A percentile compares a stretch with the other conserved stretches of the same genome.
These are phyloP conservation scores for Papilio polyxenes DNA, from an alignment of 1,140 invertebrate genomes.

Conservation along the genomic window DNA sequence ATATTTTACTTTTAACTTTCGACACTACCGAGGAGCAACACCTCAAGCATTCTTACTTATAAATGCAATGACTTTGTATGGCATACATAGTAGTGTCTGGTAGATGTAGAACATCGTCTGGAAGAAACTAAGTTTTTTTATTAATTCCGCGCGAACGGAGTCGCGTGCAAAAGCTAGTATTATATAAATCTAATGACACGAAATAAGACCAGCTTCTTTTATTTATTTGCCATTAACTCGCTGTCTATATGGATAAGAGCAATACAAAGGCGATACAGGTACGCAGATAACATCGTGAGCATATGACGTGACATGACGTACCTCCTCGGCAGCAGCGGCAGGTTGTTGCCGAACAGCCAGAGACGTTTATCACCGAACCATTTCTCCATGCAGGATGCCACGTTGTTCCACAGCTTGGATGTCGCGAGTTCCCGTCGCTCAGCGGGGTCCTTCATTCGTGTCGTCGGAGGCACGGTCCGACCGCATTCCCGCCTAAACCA, in stretches of 20 bases:
- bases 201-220: background rate
- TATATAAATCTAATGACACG: background rate
- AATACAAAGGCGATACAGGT: background rate
- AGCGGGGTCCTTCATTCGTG: constrained; percentile 67
- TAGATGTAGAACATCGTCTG: no score
- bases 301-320: constrained; percentile 61
- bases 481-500: constrained; percentile 63
- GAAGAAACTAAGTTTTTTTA: no score
- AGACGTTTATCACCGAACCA: constrained; percentile 92
- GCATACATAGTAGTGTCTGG: no score
- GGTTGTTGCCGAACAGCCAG: constrained; percentile 92
- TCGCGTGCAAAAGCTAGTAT: background rate
- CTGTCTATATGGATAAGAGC: background rate
- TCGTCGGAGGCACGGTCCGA: constrained; percentile 47
- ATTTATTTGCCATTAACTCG: background rate
- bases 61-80: no score
- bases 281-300: no score
- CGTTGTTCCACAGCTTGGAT: constrained; percentile 74
- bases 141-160: no score
- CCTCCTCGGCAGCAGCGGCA: constrained; percentile 90
- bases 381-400: constrained; percentile 89
- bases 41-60: no score
- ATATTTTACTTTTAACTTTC: background rate
- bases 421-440: constrained; percentile 50
- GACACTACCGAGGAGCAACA: background rate